phyloP scores from a whole-genome alignment of 2,888 invertebrate species.

The Digitonthophagus gazella region DNA sequence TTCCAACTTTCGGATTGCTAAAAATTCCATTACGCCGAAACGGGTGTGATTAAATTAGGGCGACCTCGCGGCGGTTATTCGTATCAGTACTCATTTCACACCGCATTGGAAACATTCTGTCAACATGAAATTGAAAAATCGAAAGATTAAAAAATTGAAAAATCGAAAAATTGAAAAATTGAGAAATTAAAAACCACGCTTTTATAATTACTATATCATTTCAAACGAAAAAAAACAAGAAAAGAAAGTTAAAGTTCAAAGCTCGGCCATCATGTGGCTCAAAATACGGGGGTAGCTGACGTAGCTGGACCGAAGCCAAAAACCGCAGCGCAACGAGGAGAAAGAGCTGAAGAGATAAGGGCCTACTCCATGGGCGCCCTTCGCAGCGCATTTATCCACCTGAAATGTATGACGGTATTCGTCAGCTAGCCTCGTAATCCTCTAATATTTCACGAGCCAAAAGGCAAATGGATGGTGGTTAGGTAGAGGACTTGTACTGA shows the following conservation, averaged over 20 bases:
- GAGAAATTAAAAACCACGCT: too few species aligned
- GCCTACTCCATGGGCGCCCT: slow-evolving; percentile 11
- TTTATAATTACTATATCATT: too few species aligned
- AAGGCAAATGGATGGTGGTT: background rate
- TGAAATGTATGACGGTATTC: slow-evolving; percentile 12
- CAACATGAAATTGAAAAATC: too few species aligned
- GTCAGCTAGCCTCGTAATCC: slow-evolving; percentile 13
- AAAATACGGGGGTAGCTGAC: slow-evolving; percentile 25
- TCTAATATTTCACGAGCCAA: slow-evolving; percentile 7
- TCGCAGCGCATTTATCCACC: slow-evolving; percentile 11
- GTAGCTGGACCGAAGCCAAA: slow-evolving; percentile 36
- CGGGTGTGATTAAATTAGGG: background rate
- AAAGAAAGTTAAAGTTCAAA: slow-evolving; percentile 5
- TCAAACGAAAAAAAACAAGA: slow-evolving; percentile 1
- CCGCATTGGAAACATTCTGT: too few species aligned
- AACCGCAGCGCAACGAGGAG: slow-evolving; percentile 28
- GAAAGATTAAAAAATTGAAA: too few species aligned
- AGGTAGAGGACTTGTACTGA: background rate
- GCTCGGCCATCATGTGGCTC: background rate
- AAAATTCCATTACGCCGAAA: background rate
- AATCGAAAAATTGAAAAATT: too few species aligned
- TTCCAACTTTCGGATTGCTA: background rate
- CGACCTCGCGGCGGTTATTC: background rate
- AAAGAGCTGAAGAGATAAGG: slow-evolving; percentile 29
- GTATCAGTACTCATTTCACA: background rate